phyloP scores from a whole-genome alignment of 2,888 invertebrate genomes.

The Ecdyonurus torrentis region DNA sequence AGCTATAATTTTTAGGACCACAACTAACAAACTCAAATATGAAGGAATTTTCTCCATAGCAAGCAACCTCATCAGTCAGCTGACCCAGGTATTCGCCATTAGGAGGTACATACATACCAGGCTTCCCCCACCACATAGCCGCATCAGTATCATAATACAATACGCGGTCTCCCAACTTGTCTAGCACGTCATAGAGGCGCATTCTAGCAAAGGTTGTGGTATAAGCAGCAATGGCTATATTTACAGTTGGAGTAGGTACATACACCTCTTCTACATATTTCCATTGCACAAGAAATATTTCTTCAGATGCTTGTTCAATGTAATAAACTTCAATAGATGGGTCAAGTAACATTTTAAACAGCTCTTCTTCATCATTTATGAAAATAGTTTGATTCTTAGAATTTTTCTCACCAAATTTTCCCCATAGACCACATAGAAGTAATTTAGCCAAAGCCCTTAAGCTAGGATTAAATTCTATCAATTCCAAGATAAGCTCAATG shows the following conservation, averaged over 20 bases:
- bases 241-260: constrained; percentile 13
- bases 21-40: constrained; percentile 21
- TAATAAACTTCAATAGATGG: constrained; percentile 13
- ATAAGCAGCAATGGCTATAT: constrained; percentile 22
- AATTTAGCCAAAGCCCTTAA: constrained; percentile 2
- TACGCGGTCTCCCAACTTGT: constrained; percentile 18
- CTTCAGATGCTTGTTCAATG: constrained; percentile 13
- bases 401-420: constrained; percentile 4
- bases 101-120: constrained; percentile 13
- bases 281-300: constrained; percentile 16
- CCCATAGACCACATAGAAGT: background rate
- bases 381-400: background rate
- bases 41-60: constrained; percentile 16
- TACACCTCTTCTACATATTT: constrained; percentile 13
- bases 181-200: constrained; percentile 20
- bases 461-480: constrained; percentile 2
- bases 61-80: constrained; percentile 21
- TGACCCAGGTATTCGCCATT: constrained; percentile 21
- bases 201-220: constrained; percentile 21
- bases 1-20: constrained; percentile 23
- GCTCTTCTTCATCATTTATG: constrained; percentile 7
- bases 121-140: constrained; percentile 17
- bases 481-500: background rate
- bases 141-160: constrained; percentile 24
- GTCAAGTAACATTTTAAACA: constrained; percentile 13